Base-by-base conservation (phyloP, 2,797 vertebrate species). In the Phalanger gymnotis region DNA sequence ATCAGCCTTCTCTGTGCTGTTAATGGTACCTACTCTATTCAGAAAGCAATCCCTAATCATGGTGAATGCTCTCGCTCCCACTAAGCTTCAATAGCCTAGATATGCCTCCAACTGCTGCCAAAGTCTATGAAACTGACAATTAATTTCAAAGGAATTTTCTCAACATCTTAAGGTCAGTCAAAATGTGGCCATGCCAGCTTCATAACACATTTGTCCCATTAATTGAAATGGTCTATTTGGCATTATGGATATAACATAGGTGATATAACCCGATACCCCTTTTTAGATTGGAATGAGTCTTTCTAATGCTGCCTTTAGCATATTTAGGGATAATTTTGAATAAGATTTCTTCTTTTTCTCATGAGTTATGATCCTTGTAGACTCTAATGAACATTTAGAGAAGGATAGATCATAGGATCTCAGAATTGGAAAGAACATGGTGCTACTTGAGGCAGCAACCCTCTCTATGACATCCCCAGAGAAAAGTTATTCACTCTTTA, bases 1-100 rank as follows among this genome's bases (percentile, higher is more conserved):
- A 94, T 96, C 93, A 81, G 7, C 94, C 90, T 91, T 93, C 95
- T 94, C 19, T 96, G 95, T 96, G 93, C 96, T 96, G 95, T 94
- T 97, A 96, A 96, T 96, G 96, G 93, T 95, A 97, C 53, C 34
- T 91, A 51, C 61, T 58, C 19, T 53, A 89, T 95, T 94, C 94
- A 93, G 87, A 96, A 98, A 96, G 73, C 73, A 92, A 97, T 92
- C 25, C 12, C 47, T 51, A 89, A 93, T n/a, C 93, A 40, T 11
- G 53, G 53, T 13, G 90, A 97, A 95, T 87, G 91, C 34, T 93
- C 52, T 66, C 73, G 51, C 73, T 87, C 66, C 91, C 95, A 94
- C 25, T 95, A 55, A 96, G 53, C 25, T 95, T 96, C n/a, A 92
- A 90, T 93, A 81, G 90, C 14, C 10, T 30, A 16, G 55, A 58